Base-by-base conservation (phyloP, 2,888 invertebrate genomes). In the Sycophila texana region DNA sequence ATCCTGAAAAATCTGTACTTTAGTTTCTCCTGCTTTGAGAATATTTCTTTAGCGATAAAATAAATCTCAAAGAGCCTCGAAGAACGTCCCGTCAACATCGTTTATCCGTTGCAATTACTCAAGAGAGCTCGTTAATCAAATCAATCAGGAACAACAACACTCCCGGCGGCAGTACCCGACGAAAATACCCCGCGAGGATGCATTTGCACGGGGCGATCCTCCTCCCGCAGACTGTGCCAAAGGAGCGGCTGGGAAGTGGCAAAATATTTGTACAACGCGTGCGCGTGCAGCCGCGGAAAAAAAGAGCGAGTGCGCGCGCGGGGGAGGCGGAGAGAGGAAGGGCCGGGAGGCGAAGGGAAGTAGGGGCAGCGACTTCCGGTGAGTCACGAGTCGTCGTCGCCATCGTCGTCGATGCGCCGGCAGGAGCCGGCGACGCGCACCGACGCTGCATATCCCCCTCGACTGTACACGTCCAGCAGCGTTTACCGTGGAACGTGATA, bases 291-390 rank as follows among this genome's bases (percentile, higher is more conserved):
- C 18, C 57, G 58, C 22, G 30, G 18, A 22, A 26, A n/a, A 22
- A 26, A 55, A 47, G 77, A 81, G 82, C 81, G 81, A 26, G 26
- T 14, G 39, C 57, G 18, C 60, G 68, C 49, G 74, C 66, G 80
- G 75, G 53, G 61, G 78, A 77, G 81, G 79, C 81, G 83, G 80
- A 74, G 18, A 65, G 55, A 57, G 22, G 22, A 51, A 39, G 51
- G 16, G 26, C 14, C 20, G 63, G 63, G 57, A 51, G 74, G 53
- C 75, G 83, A 82, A 79, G 86, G 86, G 86, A 39, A 39, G 39
- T 39, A 39, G 7, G 86, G 87, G 85, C 83, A 81, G 79, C 80
- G 83, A 86, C 88, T 88, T 89, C 89, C 89, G 89, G 89, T 89
- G 89, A 89, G 86, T 89, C 89, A 87, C 58, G 67, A 39, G 39